Percentiles rank a stretch among this genome's conserved stretches.
Evolutionary conservation across 2,797 vertebrate genomes (phyloP).

Genomic region (Diplodus sargus): DNA sequence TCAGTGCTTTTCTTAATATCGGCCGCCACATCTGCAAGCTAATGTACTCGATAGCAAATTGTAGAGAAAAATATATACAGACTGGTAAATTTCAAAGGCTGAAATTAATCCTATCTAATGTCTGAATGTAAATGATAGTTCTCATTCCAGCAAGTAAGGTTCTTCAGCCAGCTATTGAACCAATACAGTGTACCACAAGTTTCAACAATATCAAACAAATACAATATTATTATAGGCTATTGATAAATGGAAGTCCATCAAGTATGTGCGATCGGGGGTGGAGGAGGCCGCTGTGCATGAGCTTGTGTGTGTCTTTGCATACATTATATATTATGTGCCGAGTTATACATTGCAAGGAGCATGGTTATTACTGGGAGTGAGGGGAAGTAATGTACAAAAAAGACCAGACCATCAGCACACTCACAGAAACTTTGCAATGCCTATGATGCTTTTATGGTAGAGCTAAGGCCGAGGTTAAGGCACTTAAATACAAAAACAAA

Average conservation of each 20-base stretch:
- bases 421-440: constrained; percentile 60
- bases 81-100: constrained; percentile 59
- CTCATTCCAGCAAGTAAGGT: constrained; percentile 72
- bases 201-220: constrained; percentile 77
- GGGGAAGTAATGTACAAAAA: constrained; percentile 57
- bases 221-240: constrained; percentile 73
- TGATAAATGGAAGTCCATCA: constrained; percentile 74
- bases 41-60: constrained; percentile 67
- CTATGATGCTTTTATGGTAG: constrained; percentile 66
- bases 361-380: constrained; percentile 58
- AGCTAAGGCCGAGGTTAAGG: constrained; percentile 81
- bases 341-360: constrained; percentile 61
- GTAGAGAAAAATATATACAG: constrained; percentile 71
- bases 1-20: constrained; percentile 66
- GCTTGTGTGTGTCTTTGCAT: constrained; percentile 68
- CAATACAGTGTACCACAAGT: constrained; percentile 69
- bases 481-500: constrained; percentile 81
- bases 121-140: constrained; percentile 66
- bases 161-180: constrained; percentile 72
- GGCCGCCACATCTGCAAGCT: constrained; percentile 70
- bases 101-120: constrained; percentile 51
- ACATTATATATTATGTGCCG: constrained; percentile 63
- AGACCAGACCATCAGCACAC: constrained; percentile 55
- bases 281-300: constrained; percentile 62
- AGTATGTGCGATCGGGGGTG: constrained; percentile 53